Evolutionary conservation across 2,797 vertebrate species (phyloP).

Genomic region (Xenopus petersii): DNA sequence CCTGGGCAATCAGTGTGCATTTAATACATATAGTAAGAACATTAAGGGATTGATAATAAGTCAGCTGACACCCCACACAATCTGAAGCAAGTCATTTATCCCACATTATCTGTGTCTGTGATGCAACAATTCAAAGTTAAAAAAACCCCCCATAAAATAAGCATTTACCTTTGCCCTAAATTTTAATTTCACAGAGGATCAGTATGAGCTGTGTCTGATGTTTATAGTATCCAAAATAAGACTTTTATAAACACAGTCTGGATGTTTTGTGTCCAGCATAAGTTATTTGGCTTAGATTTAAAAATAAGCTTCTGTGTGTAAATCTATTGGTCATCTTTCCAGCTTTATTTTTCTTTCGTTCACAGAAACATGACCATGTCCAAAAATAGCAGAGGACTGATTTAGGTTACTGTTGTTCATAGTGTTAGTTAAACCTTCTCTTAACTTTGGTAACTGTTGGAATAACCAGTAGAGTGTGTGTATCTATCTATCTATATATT

Average conservation of each 20-base stretch:
- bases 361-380: slow-evolving; percentile 15
- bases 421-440: not conserved
- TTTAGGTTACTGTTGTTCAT: slow-evolving; percentile 17
- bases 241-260: slow-evolving; percentile 49
- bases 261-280: slow-evolving; percentile 17
- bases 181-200: slow-evolving; percentile 36
- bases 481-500: too few species aligned
- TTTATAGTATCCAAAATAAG: slow-evolving; percentile 36
- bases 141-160: slow-evolving; percentile 7
- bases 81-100: not conserved
- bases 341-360: slow-evolving; percentile 13
- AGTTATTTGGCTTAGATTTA: slow-evolving; percentile 31
- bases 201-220: slow-evolving; percentile 41
- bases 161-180: slow-evolving; percentile 47
- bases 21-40: too few species aligned
- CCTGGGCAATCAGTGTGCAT: too few species aligned
- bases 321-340: slow-evolving; percentile 26
- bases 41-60: too few species aligned
- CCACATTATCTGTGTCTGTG: not conserved
- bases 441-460: too few species aligned
- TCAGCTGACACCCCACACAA: not conserved
- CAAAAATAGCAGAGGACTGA: slow-evolving; percentile 26
- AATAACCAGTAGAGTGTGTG: too few species aligned
- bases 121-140: not conserved
- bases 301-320: slow-evolving; percentile 36